phyloP scores from a whole-genome alignment of 2,113 vertebrate genomes.

The Trematomus loennbergii region DNA sequence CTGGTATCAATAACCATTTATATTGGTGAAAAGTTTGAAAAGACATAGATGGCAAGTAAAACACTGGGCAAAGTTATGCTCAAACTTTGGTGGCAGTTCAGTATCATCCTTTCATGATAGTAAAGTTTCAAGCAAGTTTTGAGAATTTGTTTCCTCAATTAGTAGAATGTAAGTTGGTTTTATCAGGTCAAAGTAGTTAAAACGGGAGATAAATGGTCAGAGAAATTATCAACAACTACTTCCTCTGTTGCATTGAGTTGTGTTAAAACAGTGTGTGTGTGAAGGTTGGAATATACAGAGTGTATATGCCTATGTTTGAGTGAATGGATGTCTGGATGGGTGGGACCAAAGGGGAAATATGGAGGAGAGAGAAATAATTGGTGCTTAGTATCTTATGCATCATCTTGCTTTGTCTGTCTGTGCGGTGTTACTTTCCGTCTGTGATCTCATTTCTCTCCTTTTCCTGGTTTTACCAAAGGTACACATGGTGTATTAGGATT shows the following conservation, averaged over 20 bases:
- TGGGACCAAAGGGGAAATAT: constrained; percentile 43
- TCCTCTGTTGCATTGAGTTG: constrained; percentile 1
- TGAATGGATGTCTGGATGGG: constrained; percentile 62
- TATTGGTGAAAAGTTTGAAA: not conserved
- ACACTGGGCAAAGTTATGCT: not conserved
- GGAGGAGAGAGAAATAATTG: constrained; percentile 11
- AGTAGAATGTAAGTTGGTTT: too few relatives aligned
- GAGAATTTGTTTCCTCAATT: too few relatives aligned
- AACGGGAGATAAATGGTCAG: too few relatives aligned
- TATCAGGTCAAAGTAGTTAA: too few relatives aligned
- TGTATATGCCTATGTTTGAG: constrained; percentile 54
- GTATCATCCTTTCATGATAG: not conserved
- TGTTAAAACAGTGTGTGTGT: constrained; percentile 9
- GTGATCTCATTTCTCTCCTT: not conserved
- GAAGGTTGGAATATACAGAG: constrained; percentile 10
- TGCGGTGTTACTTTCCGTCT: constrained; percentile 19
- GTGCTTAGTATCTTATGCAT: constrained; percentile 34
- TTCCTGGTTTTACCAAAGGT: not conserved
- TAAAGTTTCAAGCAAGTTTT: not conserved
- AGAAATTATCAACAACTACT: not conserved
- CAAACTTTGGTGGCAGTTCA: not conserved
- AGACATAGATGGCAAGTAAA: not conserved
- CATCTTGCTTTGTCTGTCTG: constrained; percentile 27
- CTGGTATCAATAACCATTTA: not conserved
- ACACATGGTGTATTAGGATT: not conserved